phyloP scores from a whole-genome alignment of 1,140 invertebrate species.

The Druon quercuslanigerum region DNA sequence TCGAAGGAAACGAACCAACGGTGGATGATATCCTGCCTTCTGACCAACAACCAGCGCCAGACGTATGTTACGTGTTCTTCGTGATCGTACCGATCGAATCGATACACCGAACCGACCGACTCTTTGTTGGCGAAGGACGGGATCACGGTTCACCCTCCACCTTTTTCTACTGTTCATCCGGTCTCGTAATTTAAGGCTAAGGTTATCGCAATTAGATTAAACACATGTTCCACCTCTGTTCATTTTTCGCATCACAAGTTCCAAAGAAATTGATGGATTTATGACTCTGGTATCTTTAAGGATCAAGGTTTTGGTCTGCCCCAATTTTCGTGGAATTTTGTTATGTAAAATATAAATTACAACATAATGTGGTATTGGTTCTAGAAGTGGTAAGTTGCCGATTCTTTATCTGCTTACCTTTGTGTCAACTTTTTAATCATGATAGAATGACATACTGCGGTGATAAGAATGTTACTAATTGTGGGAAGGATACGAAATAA shows the following conservation, averaged over 20 bases:
- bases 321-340: no score
- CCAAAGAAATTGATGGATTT: conserved; percentile 26
- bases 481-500: no score
- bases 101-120: conserved; percentile 55
- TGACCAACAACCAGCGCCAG: conserved; percentile 57
- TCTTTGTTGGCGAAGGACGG: conserved; percentile 45
- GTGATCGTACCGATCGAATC: conserved; percentile 64
- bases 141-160: conserved; percentile 42
- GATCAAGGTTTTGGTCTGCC: no score
- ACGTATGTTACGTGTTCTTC: conserved; percentile 57
- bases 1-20: conserved; percentile 49
- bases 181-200: conserved; percentile 55
- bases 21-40: conserved; percentile 69
- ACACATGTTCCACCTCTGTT: conserved; percentile 23
- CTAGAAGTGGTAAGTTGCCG: no score
- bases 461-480: no score
- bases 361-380: no score
- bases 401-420: no score
- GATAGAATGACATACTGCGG: no score
- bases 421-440: no score
- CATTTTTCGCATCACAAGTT: conserved; percentile 27
- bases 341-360: no score
- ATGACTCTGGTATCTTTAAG: background rate
- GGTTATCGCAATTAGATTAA: conserved; percentile 43
- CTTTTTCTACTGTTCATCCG: conserved; percentile 34